A percentile compares a stretch with the other conserved stretches of the same genome.
Evolutionary conservation across 1,140 invertebrate genomes (phyloP).

Genomic region (Drosophila pruinosa): DNA sequence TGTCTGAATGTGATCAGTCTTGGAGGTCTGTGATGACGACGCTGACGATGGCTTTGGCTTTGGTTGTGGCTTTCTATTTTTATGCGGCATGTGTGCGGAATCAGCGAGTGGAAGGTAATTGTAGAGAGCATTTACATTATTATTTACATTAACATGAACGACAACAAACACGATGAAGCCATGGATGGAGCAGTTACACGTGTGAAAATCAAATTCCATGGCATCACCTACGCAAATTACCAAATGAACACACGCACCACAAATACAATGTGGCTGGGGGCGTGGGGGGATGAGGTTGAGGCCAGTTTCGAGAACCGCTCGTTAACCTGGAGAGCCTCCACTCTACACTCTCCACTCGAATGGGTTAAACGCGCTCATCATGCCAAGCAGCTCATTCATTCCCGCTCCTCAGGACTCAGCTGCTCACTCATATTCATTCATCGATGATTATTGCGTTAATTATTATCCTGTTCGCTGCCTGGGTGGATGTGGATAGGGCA

Average conservation of each 20-base stretch:
- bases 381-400: conserved; percentile 58
- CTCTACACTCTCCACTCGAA: conserved; percentile 35
- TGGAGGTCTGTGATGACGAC: not conserved
- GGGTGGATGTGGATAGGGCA: conserved; percentile 24
- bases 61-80: conserved; percentile 60
- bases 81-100: conserved; percentile 68
- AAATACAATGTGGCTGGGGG: not conserved
- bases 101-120: conserved; percentile 76
- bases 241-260: conserved; percentile 73
- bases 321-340: conserved; percentile 42
- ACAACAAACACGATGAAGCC: conserved; percentile 36
- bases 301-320: conserved; percentile 2
- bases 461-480: conserved; percentile 63
- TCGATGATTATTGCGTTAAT: conserved; percentile 82
- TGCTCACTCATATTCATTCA: conserved; percentile 53
- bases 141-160: conserved; percentile 64
- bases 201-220: conserved; percentile 82
- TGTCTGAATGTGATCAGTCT: not conserved
- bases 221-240: conserved; percentile 81
- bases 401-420: not conserved
- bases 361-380: conserved; percentile 70
- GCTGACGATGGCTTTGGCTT: conserved; percentile 30
- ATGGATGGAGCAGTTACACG: conserved; percentile 52
- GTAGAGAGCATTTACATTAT: conserved; percentile 76
- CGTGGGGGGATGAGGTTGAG: not conserved